Percentiles rank a stretch among this genome's conserved stretches.
Evolutionary conservation across 2,113 vertebrate species (phyloP).

Genomic region (Sminthopsis crassicaudata): DNA sequence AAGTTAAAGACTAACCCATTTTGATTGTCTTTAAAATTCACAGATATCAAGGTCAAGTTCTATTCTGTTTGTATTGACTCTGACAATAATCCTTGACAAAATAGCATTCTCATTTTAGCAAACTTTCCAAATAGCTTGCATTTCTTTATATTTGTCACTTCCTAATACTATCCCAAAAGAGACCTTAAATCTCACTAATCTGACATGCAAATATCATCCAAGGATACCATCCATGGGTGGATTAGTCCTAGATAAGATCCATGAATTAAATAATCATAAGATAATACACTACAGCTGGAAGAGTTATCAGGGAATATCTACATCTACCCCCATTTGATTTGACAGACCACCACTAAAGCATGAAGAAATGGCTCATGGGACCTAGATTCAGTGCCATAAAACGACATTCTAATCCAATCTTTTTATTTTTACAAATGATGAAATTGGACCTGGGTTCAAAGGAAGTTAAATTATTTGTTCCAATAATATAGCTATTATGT

Average conservation of each 20-base stretch:
- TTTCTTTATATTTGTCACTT: neutral
- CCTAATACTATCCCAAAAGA: neutral
- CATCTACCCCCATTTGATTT: neutral
- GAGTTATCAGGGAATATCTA: neutral
- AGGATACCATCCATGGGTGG: neutral
- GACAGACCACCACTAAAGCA: neutral
- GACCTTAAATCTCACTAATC: neutral
- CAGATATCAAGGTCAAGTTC: neutral
- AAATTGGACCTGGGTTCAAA: neutral
- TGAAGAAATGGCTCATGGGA: neutral
- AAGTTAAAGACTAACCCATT: too few relatives aligned
- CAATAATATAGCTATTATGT: neutral
- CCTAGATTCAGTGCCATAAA: neutral
- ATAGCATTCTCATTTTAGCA: neutral
- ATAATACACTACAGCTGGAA: neutral
- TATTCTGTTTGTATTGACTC: neutral
- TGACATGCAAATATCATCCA: neutral
- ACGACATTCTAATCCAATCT: neutral
- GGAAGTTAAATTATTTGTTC: neutral
- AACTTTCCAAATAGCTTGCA: neutral
- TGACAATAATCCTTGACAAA: neutral
- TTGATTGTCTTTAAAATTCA: neutral
- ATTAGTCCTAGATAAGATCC: neutral
- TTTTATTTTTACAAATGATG: neutral
- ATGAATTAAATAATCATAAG: neutral